Base-by-base conservation (phyloP, 2,797 vertebrate genomes). In the Parauchenoglanis punctatus region DNA sequence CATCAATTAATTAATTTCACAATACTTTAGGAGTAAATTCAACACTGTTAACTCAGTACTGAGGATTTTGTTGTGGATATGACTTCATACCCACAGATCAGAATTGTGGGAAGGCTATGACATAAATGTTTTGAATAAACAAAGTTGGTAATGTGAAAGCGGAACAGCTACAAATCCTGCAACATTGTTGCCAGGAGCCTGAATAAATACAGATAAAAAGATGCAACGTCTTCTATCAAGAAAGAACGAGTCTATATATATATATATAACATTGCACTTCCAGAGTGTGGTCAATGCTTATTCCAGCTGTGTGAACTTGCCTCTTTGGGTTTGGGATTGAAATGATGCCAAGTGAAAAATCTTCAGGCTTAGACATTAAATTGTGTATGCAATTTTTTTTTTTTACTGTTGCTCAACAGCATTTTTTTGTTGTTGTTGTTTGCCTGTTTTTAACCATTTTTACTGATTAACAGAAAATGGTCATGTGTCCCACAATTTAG, bases 71-170 rank as follows among this genome's bases (percentile, higher is more conserved):
- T 52, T 67, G 44, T 52, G n/a, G 17, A 44, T 44, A 61, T 59
- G 35, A 81, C 23, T 5, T n/a, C 23, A 25, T 13, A 31, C 31
- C 23, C 40, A 46, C 2, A 49, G 23, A 28, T 31, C 44, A 28
- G 35, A 63, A 46, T 82, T 82, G 25, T 82, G 11, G 7, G 65
- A 6, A 52, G 81, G 7, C 28, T 49, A 28, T 82, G 44, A 54
- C n/a, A 20, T 12, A 18, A 54, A 23, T 35, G n/a, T 35, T 83
- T 83, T 49, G 61, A 83, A 83, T 31, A 83, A 70, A 70, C 28
- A 83, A 56, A 68, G n/a, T 31, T 35, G 11, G 46, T 35, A 31
- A 3, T 54, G 65, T 54, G 23, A 13, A 35, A 35, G 65, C 1
- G 0, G 49, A 70, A 68, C 46, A 31, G 4, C 1, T 83, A 20